These are phyloP conservation scores for Plestiodon gilberti DNA, from an alignment of 2,113 vertebrate species.

Conservation along the genomic window DNA sequence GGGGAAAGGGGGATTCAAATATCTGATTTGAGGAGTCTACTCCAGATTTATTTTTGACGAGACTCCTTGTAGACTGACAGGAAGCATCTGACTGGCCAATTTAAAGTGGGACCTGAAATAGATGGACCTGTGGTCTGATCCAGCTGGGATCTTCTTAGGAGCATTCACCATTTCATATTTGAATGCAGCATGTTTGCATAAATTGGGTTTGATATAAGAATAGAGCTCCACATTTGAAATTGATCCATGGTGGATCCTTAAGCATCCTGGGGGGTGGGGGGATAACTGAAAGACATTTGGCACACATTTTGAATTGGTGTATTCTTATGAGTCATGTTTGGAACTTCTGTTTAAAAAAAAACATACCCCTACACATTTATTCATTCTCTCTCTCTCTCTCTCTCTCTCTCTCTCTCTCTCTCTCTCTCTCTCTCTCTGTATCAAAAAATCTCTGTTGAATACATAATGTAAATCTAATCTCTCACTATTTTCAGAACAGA, in stretches of 20 bases:
- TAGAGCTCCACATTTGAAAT: neutral
- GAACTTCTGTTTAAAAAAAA: neutral
- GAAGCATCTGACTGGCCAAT: neutral
- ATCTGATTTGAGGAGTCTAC: neutral
- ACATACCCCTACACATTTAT: neutral
- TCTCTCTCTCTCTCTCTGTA: neutral
- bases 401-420: neutral
- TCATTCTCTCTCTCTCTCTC: neutral
- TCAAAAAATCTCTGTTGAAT: constrained; percentile 35
- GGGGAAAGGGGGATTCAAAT: neutral
- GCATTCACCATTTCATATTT: neutral
- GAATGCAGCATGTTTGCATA: neutral
- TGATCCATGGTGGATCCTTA: neutral
- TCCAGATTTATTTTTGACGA: neutral
- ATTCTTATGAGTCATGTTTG: neutral
- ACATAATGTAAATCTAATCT: constrained; percentile 32
- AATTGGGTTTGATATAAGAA: neutral
- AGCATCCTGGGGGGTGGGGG: neutral
- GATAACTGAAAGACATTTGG: neutral
- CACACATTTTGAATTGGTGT: neutral
- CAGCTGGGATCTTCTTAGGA: neutral
- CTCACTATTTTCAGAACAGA: constrained; percentile 33
- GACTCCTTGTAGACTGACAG: no score
- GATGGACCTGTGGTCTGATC: neutral
- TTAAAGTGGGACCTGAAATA: neutral